These are phyloP conservation scores for Ptychoptera contaminata DNA, from an alignment of 2,888 invertebrate species.

Conservation along the genomic window DNA sequence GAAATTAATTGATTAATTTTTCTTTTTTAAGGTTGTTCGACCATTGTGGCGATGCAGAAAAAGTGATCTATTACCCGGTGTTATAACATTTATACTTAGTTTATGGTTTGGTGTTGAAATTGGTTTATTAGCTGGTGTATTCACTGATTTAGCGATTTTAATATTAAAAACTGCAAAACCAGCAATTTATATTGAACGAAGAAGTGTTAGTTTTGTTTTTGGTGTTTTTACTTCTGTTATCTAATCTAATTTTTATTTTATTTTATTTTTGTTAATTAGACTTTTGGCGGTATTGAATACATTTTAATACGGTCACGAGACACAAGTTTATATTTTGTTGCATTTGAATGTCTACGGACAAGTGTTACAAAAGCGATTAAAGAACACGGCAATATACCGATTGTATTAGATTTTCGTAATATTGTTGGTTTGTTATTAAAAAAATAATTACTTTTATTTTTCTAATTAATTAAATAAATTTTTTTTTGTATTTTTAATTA, in stretches of 20 bases:
- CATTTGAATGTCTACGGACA: slow-evolving; percentile 65
- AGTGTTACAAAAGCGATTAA: slow-evolving; percentile 59
- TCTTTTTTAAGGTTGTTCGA: slow-evolving; percentile 43
- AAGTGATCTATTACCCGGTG: slow-evolving; percentile 62
- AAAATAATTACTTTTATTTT: background rate
- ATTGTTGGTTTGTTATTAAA: slow-evolving; percentile 40
- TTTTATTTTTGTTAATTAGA: slow-evolving; percentile 37
- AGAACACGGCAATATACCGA: slow-evolving; percentile 54
- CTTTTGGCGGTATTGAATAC: slow-evolving; percentile 50
- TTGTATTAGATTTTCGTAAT: slow-evolving; percentile 67
- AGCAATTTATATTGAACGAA: slow-evolving; percentile 53
- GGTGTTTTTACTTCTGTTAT: background rate
- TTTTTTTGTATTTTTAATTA: slow-evolving; percentile 11
- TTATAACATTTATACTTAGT: slow-evolving; percentile 71
- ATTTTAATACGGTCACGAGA: slow-evolving; percentile 64
- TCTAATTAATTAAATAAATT: background rate
- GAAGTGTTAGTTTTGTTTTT: slow-evolving; percentile 36
- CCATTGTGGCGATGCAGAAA: slow-evolving; percentile 74
- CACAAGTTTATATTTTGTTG: slow-evolving; percentile 63
- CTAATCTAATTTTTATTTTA: slow-evolving; percentile 6
- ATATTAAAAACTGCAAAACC: slow-evolving; percentile 72
- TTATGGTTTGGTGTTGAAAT: slow-evolving; percentile 70
- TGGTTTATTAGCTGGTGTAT: slow-evolving; percentile 71
- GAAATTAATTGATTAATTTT: background rate
- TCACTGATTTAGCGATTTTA: slow-evolving; percentile 58